Conservation (phyloP, 92 coral and sea anemone genomes). For the Epizoanthus stellaris region DNA sequence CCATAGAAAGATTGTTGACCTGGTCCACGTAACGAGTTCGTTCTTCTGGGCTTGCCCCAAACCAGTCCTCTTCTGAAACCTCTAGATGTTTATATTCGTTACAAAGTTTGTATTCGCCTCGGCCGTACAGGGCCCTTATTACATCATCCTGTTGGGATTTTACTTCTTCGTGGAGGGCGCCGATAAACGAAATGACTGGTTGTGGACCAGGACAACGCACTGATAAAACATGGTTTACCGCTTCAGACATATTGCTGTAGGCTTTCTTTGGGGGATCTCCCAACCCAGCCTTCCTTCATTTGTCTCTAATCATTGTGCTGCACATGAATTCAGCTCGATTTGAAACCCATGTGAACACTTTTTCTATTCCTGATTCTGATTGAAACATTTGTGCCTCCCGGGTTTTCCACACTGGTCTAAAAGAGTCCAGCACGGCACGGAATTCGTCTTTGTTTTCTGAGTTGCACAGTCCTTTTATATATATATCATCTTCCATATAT, state of each 20-base stretch:
- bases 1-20: no score
- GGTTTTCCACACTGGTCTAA: conserved; percentile 31
- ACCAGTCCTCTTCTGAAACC: no score
- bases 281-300: conserved; percentile 26
- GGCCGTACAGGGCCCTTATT: no score
- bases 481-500: conserved; percentile 20
- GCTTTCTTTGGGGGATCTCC: conserved; percentile 31
- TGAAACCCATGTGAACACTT: not conserved
- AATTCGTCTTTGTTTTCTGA: conserved; percentile 36
- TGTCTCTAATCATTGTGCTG: conserved; percentile 28
- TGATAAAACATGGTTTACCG: conserved; percentile 6
- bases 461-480: conserved; percentile 43
- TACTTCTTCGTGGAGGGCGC: no score
- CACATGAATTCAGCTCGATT: conserved; percentile 16
- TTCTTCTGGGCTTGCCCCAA: no score
- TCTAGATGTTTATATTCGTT: no score
- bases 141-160: no score
- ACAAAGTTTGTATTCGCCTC: no score
- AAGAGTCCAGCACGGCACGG: conserved; percentile 44
- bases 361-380: no score
- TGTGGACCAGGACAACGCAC: conserved; percentile 20
- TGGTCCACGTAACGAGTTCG: no score
- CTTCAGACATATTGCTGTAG: conserved; percentile 34
- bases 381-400: conserved; percentile 8
- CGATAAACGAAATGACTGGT: no score